A percentile compares a stretch with the other conserved stretches of the same genome.
Conservation (phyloP, 2,888 invertebrate species). For the Spodoptera exigua region DNA sequence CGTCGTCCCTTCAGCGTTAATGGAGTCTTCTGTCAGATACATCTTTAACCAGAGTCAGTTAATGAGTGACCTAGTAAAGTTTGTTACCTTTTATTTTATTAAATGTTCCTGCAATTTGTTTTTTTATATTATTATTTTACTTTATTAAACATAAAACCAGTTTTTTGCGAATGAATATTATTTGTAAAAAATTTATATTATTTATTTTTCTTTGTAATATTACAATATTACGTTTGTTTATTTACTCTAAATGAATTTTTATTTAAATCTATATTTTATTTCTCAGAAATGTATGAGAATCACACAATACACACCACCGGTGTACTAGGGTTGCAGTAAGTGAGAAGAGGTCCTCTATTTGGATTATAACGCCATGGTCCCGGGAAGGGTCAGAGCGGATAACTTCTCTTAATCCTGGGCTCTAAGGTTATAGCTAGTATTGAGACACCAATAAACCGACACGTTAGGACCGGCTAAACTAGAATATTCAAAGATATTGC, state of each 20-base stretch:
- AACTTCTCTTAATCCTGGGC: slow-evolving; percentile 75
- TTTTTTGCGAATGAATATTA: no score
- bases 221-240: no score
- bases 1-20: slow-evolving; percentile 67
- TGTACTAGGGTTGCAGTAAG: slow-evolving; percentile 66
- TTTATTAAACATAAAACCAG: no score
- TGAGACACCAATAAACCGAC: slow-evolving; percentile 78
- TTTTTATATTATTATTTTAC: background rate
- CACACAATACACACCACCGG: no score
- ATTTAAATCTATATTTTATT: no score
- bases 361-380: slow-evolving; percentile 76
- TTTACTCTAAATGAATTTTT: no score
- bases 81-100: slow-evolving; percentile 23
- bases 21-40: slow-evolving; percentile 70
- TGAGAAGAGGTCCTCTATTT: slow-evolving; percentile 70
- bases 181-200: no score
- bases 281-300: no score
- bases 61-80: slow-evolving; percentile 40
- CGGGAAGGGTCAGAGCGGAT: slow-evolving; percentile 72
- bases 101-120: slow-evolving; percentile 7
- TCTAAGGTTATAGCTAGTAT: slow-evolving; percentile 76
- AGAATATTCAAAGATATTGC: slow-evolving; percentile 59
- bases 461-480: slow-evolving; percentile 72
- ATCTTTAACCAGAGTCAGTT: slow-evolving; percentile 63
- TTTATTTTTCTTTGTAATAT: no score